These are phyloP conservation scores for Aphelenchoides besseyi DNA, from an alignment of 1,140 invertebrate species.

Conservation along the genomic window DNA sequence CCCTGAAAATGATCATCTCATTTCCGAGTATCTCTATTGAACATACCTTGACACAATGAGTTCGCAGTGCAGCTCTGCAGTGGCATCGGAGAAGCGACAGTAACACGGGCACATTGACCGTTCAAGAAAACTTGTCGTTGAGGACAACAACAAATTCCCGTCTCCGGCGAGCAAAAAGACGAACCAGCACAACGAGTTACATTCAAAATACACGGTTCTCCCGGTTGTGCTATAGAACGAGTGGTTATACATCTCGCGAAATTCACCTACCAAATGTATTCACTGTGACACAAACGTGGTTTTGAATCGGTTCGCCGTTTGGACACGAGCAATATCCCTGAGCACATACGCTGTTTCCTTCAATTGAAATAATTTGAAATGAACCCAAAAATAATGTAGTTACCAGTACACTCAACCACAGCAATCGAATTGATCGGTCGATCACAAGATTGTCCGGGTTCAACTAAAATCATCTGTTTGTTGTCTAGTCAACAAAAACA, in stretches of 20 bases:
- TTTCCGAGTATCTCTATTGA: too few species aligned
- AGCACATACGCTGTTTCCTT: slow-evolving; percentile 49
- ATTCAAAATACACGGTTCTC: slow-evolving; percentile 41
- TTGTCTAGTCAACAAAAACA: background rate
- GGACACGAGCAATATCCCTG: slow-evolving; percentile 50
- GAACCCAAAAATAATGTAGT: slow-evolving; percentile 2
- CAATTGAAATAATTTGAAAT: background rate
- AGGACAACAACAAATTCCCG: slow-evolving; percentile 40
- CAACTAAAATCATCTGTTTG: slow-evolving; percentile 27
- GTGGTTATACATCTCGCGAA: slow-evolving; percentile 10
- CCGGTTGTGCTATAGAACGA: slow-evolving; percentile 33
- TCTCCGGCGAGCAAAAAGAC: slow-evolving; percentile 22
- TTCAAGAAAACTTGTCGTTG: slow-evolving; percentile 39
- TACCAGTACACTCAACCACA: slow-evolving; percentile 37
- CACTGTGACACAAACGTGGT: slow-evolving; percentile 48
- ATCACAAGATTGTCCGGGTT: slow-evolving; percentile 42
- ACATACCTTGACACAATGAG: slow-evolving; percentile 42
- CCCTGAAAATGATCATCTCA: too few species aligned
- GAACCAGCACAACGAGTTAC: slow-evolving; percentile 41
- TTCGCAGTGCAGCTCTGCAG: slow-evolving; percentile 33
- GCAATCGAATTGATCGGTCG: slow-evolving; percentile 31
- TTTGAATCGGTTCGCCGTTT: slow-evolving; percentile 49
- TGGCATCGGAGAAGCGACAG: slow-evolving; percentile 42
- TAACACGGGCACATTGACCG: slow-evolving; percentile 47
- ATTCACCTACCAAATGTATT: slow-evolving; percentile 38